Base-by-base conservation (phyloP, 1,140 invertebrate genomes). In the Diorhabda sublineata region DNA sequence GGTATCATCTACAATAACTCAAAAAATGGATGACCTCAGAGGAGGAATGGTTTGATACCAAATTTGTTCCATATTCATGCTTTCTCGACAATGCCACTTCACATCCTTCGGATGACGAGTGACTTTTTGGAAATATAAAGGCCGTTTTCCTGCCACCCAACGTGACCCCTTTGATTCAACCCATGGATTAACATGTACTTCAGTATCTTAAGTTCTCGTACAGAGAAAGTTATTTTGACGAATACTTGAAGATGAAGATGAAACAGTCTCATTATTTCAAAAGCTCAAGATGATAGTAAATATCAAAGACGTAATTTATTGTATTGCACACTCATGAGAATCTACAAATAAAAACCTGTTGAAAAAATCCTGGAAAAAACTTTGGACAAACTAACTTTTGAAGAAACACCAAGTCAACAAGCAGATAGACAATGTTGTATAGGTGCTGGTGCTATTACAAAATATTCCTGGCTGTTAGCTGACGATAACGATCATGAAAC, bases 141-240 rank as follows among this genome's bases (percentile, higher is more conserved):
- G 75, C 75, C 45, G 78, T 80, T 73, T 82, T 78, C 76, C 69
- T 83, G 66, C 80, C 81, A 64, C 77, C 79, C 69, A 82, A 83
- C 66, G 75, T 75, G 58, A 26, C 26, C 26, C 26, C 26, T 26
- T 26, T 26, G 1, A 26, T 26, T 26, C 26, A 26, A 1, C 26
- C 26, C 26, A 26, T 26, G 26, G 1, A 26, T 26, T 26, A 26
- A 26, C 26, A 26, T 26, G 1, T 26, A 81, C 47, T 76, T 4
- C 58, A 69, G 52, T 67, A 69, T 26, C 69, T 45, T 58, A 73
- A 74, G 68, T 42, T 71, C 69, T 74, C 67, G 45, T 69, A 74
- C 52, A 61, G 60, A 74, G 71, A 43, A 72, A 56, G 45, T 61
- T 72, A 45, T 56, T 73, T 63, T 74, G 52, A 56, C 52, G 52